Percentiles rank a stretch among this genome's conserved stretches.
Evolutionary conservation across 2,888 invertebrate genomes (phyloP).

Genomic region (Crossocerus cetratus): DNA sequence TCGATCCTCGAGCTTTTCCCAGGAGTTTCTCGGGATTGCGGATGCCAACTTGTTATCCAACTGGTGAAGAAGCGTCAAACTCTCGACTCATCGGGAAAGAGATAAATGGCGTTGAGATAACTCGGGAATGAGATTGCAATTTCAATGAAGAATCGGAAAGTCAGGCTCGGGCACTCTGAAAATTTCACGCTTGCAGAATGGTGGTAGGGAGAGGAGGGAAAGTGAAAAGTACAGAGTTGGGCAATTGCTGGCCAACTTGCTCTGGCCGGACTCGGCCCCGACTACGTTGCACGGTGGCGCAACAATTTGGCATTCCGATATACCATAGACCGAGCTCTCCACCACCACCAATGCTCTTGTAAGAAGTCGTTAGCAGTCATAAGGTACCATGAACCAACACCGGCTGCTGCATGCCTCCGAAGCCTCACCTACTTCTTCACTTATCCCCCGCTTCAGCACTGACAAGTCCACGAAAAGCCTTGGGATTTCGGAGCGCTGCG

Average conservation of each 20-base stretch:
- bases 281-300: constrained; percentile 66
- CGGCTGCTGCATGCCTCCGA: constrained; percentile 41
- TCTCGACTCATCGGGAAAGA: too few relatives aligned
- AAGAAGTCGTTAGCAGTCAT: background rate
- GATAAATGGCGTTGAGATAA: too few relatives aligned
- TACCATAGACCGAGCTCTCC: constrained; percentile 30
- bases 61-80: too few relatives aligned
- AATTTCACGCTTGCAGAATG: constrained; percentile 53
- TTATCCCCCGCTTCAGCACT: constrained; percentile 39
- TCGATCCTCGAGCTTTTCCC: too few relatives aligned
- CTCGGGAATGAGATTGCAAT: background rate
- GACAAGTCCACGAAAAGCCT: too few relatives aligned
- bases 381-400: constrained; percentile 20
- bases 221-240: constrained; percentile 72
- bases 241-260: constrained; percentile 65
- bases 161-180: constrained; percentile 26
- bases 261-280: constrained; percentile 62
- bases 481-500: too few relatives aligned
- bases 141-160: background rate
- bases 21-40: too few relatives aligned
- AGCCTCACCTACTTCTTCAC: constrained; percentile 47
- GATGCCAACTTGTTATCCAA: too few relatives aligned
- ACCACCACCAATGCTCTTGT: background rate
- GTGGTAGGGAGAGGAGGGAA: constrained; percentile 62
- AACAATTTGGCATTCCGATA: constrained; percentile 75